Percentiles rank a stretch among this genome's conserved stretches.
These are phyloP conservation scores for Parambassis ranga DNA, from an alignment of 2,797 vertebrate genomes.

Conservation along the genomic window DNA sequence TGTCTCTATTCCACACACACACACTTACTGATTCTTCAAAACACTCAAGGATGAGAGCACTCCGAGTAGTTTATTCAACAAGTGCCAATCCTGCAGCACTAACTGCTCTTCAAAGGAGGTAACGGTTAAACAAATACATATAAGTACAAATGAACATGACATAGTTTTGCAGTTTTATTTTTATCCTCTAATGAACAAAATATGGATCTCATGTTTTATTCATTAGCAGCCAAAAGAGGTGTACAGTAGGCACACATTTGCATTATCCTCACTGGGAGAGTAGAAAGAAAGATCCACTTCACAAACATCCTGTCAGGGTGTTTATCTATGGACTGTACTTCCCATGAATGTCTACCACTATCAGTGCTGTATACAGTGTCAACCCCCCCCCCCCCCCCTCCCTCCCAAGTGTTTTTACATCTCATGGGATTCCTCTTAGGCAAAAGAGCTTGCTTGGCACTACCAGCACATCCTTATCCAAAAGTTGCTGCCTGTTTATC, in stretches of 20 bases:
- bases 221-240: not conserved
- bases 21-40: not conserved
- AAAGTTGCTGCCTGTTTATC: constrained; percentile 56
- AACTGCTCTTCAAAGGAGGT: not conserved
- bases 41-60: not conserved
- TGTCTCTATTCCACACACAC: no score
- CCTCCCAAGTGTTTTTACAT: constrained; percentile 30
- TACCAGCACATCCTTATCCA: constrained; percentile 48
- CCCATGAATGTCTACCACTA: constrained; percentile 31
- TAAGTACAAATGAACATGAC: not conserved
- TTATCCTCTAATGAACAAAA: not conserved
- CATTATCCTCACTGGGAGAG: not conserved
- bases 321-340: constrained; percentile 22
- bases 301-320: constrained; percentile 31
- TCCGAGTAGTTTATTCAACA: not conserved
- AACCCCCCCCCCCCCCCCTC: constrained; percentile 43
- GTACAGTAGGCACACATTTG: not conserved
- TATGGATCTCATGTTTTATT: not conserved
- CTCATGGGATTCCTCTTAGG: constrained; percentile 15
- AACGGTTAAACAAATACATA: no score
- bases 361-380: constrained; percentile 42
- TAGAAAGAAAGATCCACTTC: constrained; percentile 12
- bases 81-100: not conserved
- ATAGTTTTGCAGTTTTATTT: not conserved
- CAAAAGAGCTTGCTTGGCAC: constrained; percentile 21